Evolutionary conservation across 2,797 vertebrate species (phyloP), one percentile per base, ranked within the genome.

Genomic region (Lophius americanus): DNA sequence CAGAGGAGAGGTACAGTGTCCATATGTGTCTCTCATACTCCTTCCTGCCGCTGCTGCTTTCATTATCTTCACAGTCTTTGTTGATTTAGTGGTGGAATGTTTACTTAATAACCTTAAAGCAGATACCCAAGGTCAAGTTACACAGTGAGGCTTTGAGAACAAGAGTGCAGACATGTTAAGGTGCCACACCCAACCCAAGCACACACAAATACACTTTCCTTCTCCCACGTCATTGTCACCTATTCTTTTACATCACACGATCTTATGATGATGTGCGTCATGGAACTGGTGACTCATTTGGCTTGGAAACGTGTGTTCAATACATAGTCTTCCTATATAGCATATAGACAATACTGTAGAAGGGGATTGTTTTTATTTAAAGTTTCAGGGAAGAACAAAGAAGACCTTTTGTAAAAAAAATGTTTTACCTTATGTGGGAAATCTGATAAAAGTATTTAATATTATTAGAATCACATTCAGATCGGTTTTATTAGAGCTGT

Each of bases 1-100:
- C 87, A 52, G 85, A 68, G 8, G 85, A 92, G 8, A 87, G 91
- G 92, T 92, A 79, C 9, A 0, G 3, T 6, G 7, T 39, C 23
- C 23, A 3, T 37, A 56, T 37, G 33, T 35, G 43, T 61, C 8
- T 13, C 6, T 33, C 35, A 12, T 5, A 1, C 42, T 49, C 11
- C 10, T 4, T 33, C 23, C 23, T 44, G 9, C 41, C 54, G 23
- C 23, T 23, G 4, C 4, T 12, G 3, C 43, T 44, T 32, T 38
- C 11, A 44, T 35, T 0, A 12, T 14, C 10, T 2, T 3, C 10
- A 51, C 39, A 38, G 14, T 46, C 0, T 9, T 13, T 48, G 51
- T 42, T 58, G 46, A 55, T 46, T 57, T 13, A 60, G 0, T 4
- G 2, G 10, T 10, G 14, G 41, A 68, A 56, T 13, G 4, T 47